Evolutionary conservation across 1,140 invertebrate species (phyloP).

Genomic region (Leptonema lineaticorne): DNA sequence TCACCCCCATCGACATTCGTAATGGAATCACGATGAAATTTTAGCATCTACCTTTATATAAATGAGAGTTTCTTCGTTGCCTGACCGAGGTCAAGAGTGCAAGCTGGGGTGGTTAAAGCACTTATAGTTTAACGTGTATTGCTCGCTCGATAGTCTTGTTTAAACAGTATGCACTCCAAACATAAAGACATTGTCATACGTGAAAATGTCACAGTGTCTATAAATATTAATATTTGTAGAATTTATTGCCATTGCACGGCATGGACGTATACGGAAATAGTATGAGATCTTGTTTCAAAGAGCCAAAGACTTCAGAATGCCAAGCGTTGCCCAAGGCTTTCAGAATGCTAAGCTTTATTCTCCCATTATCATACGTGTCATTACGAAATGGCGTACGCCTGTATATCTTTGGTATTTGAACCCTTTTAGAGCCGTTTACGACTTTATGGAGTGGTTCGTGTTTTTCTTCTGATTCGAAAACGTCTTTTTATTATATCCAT

Average conservation of each 20-base stretch:
- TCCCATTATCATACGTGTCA: slow-evolving; percentile 16
- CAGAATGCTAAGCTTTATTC: slow-evolving; percentile 13
- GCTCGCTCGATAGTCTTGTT: no score
- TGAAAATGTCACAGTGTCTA: no score
- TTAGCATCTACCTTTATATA: not conserved
- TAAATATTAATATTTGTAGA: slow-evolving; percentile 1
- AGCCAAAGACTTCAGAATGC: slow-evolving; percentile 2
- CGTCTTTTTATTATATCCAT: no score
- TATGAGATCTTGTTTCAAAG: slow-evolving; percentile 3
- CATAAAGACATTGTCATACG: not conserved
- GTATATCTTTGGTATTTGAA: not conserved
- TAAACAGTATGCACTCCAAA: no score
- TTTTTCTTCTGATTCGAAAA: no score
- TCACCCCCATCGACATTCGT: slow-evolving; percentile 2
- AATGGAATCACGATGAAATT: not conserved
- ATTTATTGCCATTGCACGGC: slow-evolving; percentile 1
- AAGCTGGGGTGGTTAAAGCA: not conserved
- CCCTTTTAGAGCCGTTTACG: not conserved
- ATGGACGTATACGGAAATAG: not conserved
- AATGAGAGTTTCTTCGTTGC: not conserved
- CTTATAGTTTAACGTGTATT: not conserved
- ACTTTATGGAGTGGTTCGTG: not conserved
- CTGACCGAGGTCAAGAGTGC: not conserved
- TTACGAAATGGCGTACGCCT: not conserved
- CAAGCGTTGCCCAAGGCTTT: not conserved